These are phyloP conservation scores for Philaethria dido DNA, from an alignment of 2,888 invertebrate genomes.

Conservation along the genomic window DNA sequence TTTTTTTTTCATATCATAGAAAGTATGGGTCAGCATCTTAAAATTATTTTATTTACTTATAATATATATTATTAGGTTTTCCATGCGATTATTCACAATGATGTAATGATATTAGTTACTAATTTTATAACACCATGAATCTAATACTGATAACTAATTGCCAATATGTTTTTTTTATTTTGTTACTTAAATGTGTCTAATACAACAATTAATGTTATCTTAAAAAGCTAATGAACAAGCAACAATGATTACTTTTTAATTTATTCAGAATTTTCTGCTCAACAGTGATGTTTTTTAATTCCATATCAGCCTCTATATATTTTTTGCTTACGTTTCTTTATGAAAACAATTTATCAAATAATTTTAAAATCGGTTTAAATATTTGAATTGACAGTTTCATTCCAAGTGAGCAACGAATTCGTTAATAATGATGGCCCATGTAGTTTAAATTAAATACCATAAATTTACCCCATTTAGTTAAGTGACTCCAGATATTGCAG, in stretches of 20 bases:
- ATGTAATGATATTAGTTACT: constrained; percentile 10
- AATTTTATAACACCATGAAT: background rate
- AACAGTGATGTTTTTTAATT: constrained; percentile 10
- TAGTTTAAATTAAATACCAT: constrained; percentile 3
- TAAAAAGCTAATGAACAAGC: background rate
- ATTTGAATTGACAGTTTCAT: background rate
- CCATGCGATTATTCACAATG: constrained; percentile 48
- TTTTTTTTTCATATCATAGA: constrained; percentile 44
- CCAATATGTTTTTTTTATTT: background rate
- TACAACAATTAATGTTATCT: background rate
- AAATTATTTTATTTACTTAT: constrained; percentile 37
- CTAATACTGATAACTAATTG: background rate
- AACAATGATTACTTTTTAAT: background rate
- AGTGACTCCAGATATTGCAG: constrained; percentile 13
- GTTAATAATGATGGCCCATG: background rate
- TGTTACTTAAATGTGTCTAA: background rate
- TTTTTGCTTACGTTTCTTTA: background rate
- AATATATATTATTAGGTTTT: constrained; percentile 32
- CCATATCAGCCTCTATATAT: background rate
- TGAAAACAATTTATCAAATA: background rate
- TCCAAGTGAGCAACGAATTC: constrained; percentile 9
- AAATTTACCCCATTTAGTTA: background rate
- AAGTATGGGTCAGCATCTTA: constrained; percentile 68
- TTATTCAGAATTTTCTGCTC: constrained; percentile 16
- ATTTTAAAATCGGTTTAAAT: background rate